These are phyloP conservation scores for Podarcis cretensis DNA, from an alignment of 2,113 vertebrate species.

Conservation along the genomic window DNA sequence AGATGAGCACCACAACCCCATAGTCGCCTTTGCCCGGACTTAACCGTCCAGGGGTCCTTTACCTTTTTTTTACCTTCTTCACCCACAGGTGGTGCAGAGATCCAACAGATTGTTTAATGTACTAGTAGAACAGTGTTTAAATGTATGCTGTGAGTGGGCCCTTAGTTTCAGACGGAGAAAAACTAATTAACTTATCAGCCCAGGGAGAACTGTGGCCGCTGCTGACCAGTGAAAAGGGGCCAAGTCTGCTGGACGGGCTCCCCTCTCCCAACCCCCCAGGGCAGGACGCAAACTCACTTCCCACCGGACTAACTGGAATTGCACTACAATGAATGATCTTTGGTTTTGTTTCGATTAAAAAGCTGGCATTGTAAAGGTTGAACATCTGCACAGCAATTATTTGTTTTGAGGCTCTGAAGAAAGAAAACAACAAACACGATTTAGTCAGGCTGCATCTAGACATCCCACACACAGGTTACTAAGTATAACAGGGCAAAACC, in stretches of 20 bases:
- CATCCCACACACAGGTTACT: constrained; percentile 43
- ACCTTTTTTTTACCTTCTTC: too few relatives aligned
- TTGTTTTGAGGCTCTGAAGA: constrained; percentile 44
- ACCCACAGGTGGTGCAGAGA: too few relatives aligned
- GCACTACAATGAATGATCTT: not conserved
- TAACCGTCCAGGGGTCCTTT: too few relatives aligned
- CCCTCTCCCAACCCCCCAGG: not conserved
- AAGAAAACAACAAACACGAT: constrained; percentile 53
- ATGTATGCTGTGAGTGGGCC: too few relatives aligned
- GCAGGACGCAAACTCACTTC: not conserved
- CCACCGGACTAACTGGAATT: not conserved
- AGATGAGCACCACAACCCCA: too few relatives aligned
- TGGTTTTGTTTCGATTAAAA: constrained; percentile 6
- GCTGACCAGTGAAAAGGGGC: too few relatives aligned
- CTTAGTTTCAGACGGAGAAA: too few relatives aligned
- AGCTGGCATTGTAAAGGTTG: constrained; percentile 19
- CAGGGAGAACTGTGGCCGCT: too few relatives aligned
- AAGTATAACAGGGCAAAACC: constrained; percentile 25
- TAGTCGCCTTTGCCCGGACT: too few relatives aligned
- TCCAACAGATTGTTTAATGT: too few relatives aligned
- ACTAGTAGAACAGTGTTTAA: too few relatives aligned
- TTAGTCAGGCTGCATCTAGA: constrained; percentile 35
- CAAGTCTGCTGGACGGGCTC: not conserved
- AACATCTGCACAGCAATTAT: constrained; percentile 51
- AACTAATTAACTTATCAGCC: too few relatives aligned